These are phyloP conservation scores for Dynastes hyllus DNA, from an alignment of 2,888 invertebrate genomes.

Conservation along the genomic window DNA sequence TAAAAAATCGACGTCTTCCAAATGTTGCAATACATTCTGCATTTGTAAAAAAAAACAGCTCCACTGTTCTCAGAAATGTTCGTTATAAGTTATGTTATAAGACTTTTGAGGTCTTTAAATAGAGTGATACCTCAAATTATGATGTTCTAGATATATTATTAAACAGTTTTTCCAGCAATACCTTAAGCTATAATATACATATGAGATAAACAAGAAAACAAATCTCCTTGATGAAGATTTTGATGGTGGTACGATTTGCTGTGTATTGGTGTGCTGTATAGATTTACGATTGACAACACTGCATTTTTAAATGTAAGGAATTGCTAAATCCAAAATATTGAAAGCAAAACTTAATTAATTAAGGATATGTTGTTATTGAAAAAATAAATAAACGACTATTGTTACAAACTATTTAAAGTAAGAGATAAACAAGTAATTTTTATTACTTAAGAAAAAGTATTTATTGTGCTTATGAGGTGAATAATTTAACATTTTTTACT, in stretches of 20 bases:
- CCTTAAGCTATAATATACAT: not conserved
- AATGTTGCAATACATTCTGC: not conserved
- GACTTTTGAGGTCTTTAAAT: not conserved
- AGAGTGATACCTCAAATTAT: not conserved
- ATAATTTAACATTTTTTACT: not conserved
- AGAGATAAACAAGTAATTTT: not conserved
- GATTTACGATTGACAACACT: not conserved
- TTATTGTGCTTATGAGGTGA: not conserved
- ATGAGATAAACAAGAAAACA: not conserved
- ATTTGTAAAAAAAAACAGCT: not conserved
- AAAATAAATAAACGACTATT: not conserved
- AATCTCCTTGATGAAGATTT: not conserved
- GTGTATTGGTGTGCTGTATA: not conserved
- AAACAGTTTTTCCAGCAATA: not conserved
- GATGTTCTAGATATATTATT: not conserved
- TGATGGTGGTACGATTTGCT: not conserved
- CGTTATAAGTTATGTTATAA: not conserved
- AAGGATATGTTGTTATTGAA: not conserved
- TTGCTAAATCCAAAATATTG: not conserved
- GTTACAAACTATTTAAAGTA: not conserved
- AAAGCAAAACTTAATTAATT: not conserved
- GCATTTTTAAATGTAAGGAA: constrained; percentile 1
- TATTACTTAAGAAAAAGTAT: not conserved
- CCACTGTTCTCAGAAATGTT: not conserved
- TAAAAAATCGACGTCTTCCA: constrained; percentile 49